Evolutionary conservation across 2,888 invertebrate genomes (phyloP), one percentile per base, ranked within the genome.

Genomic region (Operophtera brumata): DNA sequence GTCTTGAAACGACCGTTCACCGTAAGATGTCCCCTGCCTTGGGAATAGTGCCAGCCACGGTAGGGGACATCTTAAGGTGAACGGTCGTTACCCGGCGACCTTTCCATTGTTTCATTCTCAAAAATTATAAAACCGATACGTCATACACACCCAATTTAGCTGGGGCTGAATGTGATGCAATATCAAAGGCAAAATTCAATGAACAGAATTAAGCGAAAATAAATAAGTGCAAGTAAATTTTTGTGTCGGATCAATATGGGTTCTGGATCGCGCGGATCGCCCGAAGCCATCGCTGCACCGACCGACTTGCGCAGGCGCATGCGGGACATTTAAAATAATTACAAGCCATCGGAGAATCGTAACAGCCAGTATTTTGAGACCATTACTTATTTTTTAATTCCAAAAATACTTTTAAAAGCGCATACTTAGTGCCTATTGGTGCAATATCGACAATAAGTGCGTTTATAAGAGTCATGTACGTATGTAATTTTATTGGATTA

Each of bases 261-360:
- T 84, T 77, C 77, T 78, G 74, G 84, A 85, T 84, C 82, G 79
- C 73, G 79, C 75, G 75, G 78, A 77, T 81, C 69, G 86, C 86
- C 87, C 62, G 72, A 66, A 82, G 86, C 81, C 65, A 59, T 69
- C 71, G 64, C 70, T 66, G 68, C 71, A 71, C 69, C 65, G 64
- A 59, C 52, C 65, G 64, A 59, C 54, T 49, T 59, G 68, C 64
- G 66, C 74, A 44, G 67, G 73, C 80, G 74, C 77, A 71, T 73
- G 87, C 90, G 89, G 89, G 87, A 90, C 89, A 90, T 90, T 91
- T 90, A 90, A 90, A 90, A 91, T 91, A 91, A 91, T 91, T 91
- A 91, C 89, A 90, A 91, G 90, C 89, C 88, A 85, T 85, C 82
- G 75, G 77, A 82, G 82, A 84, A 84, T 82, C 80, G 82, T 84